Evolutionary conservation across 2,113 vertebrate species (phyloP), one percentile per base, ranked within the genome.

Genomic region (Leucoraja erinaceus): DNA sequence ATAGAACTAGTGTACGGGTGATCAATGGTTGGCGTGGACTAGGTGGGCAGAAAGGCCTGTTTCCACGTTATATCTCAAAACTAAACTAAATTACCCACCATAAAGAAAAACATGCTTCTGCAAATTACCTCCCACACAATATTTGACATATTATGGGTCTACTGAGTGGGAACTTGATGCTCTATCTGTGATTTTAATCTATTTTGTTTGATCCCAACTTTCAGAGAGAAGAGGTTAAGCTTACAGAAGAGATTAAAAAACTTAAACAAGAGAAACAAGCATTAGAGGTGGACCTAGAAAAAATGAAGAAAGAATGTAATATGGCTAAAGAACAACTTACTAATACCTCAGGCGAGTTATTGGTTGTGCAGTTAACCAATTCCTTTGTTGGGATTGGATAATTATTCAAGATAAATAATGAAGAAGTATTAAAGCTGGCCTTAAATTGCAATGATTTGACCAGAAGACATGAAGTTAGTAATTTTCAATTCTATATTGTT

Each of bases 191-290:
- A 5, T 20, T 94, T 72, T 94, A 5, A 93, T 38, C 93, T 25
- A 20, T 33, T 90, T 47, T 90, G 18, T 0, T 94, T 93, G 93
- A 81, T 81, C 93, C 6, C 91, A 94, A 77, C 93, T 12, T 94
- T 79, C 94, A 99, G 98, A 97, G 95, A 94, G 96, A 95, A 93
- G 97, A 98, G 94, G 94, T 90, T 18, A 95, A 94, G 93, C 96
- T 98, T 66, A 95, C 94, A 33, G 97, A 97, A 94, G 97, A 99
- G 9, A 94, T 96, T 93, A 96, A 93, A 94, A 95, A 93, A 93
- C 95, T 98, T 84, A 97, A 97, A 93, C 97, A 98, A 93, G 97
- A 98, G 72, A 99, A 98, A 78, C 97, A 98, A 95, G 96, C 96
- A 93, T 95, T 99, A 93, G 96, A 97, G 92, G 96, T 98, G 12